Evolutionary conservation across 2,113 vertebrate species (phyloP), one percentile per base, ranked within the genome.

Genomic region (Azemiops feae): DNA sequence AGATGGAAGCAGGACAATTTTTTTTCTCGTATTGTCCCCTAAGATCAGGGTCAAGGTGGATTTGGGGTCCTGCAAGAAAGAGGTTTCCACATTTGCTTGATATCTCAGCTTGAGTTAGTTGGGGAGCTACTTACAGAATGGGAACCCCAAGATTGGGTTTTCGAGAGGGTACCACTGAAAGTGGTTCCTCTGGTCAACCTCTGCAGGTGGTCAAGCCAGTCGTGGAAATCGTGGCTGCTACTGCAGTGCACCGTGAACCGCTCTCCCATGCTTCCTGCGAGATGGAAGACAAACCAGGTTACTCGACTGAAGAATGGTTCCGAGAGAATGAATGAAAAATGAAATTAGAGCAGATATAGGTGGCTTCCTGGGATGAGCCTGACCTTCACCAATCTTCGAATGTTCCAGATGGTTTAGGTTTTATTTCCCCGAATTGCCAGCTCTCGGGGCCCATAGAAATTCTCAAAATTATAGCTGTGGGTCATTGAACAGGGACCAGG

Each of bases 121-220:
- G 18, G 18, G 74, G 74, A 22, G 55, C 20, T 0, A 39, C 97
- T 97, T 97, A 98, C 98, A 0, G 97, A 97, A 34, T 98, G 97
- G 52, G 96, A 27, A 0, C 97, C 97, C 94, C 97, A 98, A 0
- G 98, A 98, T 2, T 97, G 97, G 0, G 98, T 97, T 93, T 98
- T 99, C 93, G 97, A 96, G 14, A 98, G 92, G 0, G 98, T 98
- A 93, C 97, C 95, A 64, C 97, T 98, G 0, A 98, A 98, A 50
- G 98, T 97, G 22, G 98, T 98, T 55, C 98, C 98, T 98, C 98
- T 99, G 96, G 97, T 98, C 39, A 98, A 97, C 60, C 97, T 98
- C 90, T 98, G 98, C 92, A 99, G 98, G 90, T 99, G 98, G 34
- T 99, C 99, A 2, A 99, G 96, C 99, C 99, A 99, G 27, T 99